phyloP scores from a whole-genome alignment of 2,888 invertebrate species.

The Agriopis aurantiaria region DNA sequence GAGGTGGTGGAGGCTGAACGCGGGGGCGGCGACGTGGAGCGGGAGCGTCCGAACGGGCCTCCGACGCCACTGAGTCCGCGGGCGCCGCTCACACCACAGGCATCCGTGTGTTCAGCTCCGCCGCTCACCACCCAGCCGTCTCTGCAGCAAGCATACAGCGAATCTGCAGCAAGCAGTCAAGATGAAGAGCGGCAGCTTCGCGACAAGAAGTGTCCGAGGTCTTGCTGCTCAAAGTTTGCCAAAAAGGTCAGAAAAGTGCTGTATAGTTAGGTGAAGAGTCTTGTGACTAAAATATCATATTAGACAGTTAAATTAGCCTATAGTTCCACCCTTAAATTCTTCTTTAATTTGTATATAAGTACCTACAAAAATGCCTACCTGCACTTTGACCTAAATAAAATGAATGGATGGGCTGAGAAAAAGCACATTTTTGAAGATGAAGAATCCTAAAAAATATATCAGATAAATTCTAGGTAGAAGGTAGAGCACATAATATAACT shows the following conservation, averaged over 20 bases:
- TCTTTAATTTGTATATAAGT: too few relatives aligned
- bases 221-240: conserved; percentile 93
- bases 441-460: too few relatives aligned
- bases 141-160: conserved; percentile 80
- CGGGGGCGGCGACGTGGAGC: conserved; percentile 66
- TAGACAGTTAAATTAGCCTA: too few relatives aligned
- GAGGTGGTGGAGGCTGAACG: conserved; percentile 82
- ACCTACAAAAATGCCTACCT: too few relatives aligned
- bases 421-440: too few relatives aligned
- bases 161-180: conserved; percentile 87
- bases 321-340: too few relatives aligned
- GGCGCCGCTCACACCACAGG: conserved; percentile 79
- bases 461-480: too few relatives aligned
- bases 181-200: conserved; percentile 85
- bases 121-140: conserved; percentile 80
- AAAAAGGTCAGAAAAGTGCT: conserved; percentile 87
- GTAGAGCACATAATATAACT: too few relatives aligned
- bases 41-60: conserved; percentile 80
- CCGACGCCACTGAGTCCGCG: conserved; percentile 79
- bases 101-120: conserved; percentile 81
- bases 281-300: too few relatives aligned
- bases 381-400: too few relatives aligned
- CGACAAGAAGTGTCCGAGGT: conserved; percentile 88
- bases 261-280: too few relatives aligned
- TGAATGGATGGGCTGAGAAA: too few relatives aligned